phyloP scores from a whole-genome alignment of 2,113 vertebrate species.

The Caretta caretta region DNA sequence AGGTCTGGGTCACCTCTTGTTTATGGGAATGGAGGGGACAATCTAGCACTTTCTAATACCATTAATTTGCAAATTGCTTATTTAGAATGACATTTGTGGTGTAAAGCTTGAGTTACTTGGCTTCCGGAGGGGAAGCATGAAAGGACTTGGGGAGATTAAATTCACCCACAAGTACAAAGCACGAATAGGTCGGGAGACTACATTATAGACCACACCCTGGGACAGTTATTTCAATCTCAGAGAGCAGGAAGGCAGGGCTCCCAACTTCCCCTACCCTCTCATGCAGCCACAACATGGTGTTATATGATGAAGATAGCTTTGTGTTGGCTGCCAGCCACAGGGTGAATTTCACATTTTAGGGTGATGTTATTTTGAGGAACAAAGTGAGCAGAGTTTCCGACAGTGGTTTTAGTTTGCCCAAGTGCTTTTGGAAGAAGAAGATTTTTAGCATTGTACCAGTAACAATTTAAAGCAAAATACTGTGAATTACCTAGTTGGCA shows the following conservation, averaged over 20 bases:
- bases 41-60: not conserved
- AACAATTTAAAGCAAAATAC: no score
- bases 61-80: not conserved
- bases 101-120: not conserved
- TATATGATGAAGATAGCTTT: no score
- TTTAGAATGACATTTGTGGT: not conserved
- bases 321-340: no score
- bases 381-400: no score
- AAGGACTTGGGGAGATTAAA: not conserved
- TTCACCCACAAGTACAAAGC: not conserved
- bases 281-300: no score
- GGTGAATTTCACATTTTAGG: no score
- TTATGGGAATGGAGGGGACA: not conserved
- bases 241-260: not conserved
- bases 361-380: no score
- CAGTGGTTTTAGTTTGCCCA: no score
- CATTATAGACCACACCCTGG: not conserved
- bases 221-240: not conserved
- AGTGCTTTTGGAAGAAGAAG: no score
- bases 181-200: not conserved
- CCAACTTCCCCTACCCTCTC: no score
- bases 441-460: no score
- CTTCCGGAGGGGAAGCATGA: not conserved
- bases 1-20: not conserved
- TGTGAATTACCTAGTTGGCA: no score